These are phyloP conservation scores for Naja naja DNA, from an alignment of 2,113 vertebrate species.

Conservation along the genomic window DNA sequence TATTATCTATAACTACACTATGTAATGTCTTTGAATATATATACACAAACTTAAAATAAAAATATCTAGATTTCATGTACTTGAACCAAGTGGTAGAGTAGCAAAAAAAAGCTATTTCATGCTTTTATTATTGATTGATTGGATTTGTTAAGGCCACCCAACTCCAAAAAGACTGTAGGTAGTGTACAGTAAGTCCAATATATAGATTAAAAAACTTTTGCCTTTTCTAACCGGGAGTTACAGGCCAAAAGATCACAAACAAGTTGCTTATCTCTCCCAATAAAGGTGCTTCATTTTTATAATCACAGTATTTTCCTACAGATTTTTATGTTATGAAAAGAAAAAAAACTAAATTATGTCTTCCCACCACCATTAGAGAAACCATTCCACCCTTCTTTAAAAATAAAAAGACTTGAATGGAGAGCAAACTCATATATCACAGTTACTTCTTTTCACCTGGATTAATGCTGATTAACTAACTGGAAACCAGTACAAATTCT, in stretches of 20 bases:
- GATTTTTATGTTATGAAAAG: not conserved
- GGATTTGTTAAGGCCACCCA: not conserved
- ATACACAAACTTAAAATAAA: slow-evolving; percentile 9
- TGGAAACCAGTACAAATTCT: not conserved
- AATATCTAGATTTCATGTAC: not conserved
- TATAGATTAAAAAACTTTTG: not conserved
- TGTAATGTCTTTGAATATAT: not conserved
- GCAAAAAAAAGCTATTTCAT: not conserved
- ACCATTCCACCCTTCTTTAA: not conserved
- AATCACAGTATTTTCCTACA: not conserved
- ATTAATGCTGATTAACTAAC: not conserved
- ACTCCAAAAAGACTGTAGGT: not conserved
- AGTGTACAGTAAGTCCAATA: not conserved
- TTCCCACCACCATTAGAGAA: not conserved
- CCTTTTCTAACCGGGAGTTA: not conserved
- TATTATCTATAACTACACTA: slow-evolving; percentile 8
- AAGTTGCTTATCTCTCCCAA: not conserved
- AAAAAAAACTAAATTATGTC: not conserved
- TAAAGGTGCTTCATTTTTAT: slow-evolving; percentile 24
- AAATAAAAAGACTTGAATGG: not conserved
- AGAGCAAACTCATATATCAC: not conserved
- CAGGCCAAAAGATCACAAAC: not conserved
- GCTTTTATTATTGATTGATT: not conserved
- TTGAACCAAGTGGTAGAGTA: slow-evolving; percentile 23
- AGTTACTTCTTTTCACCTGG: fast-evolving